These are phyloP conservation scores for Enteromius treurensis DNA, from an alignment of 2,797 vertebrate species.

Conservation along the genomic window DNA sequence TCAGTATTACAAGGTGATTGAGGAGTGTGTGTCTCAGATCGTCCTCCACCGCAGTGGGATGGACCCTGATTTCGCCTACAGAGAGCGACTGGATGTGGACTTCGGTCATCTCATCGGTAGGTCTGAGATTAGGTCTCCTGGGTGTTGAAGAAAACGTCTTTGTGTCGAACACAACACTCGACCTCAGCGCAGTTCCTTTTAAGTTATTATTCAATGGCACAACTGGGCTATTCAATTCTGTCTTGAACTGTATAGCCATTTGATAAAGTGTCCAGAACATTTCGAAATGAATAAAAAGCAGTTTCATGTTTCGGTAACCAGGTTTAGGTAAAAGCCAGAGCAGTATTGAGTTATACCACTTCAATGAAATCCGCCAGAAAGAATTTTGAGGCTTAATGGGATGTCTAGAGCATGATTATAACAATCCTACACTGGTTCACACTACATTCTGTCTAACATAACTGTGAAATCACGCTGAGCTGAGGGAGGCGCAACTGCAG, in stretches of 20 bases:
- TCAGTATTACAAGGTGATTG: slow-evolving; percentile 98
- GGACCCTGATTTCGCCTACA: slow-evolving; percentile 95
- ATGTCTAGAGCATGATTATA: slow-evolving; percentile 23
- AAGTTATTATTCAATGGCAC: slow-evolving; percentile 21
- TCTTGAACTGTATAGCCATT: slow-evolving; percentile 21
- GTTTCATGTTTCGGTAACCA: slow-evolving; percentile 35
- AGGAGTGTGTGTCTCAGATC: slow-evolving; percentile 95
- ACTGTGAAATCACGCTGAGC: slow-evolving; percentile 22
- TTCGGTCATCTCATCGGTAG: slow-evolving; percentile 92
- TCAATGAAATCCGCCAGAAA: slow-evolving; percentile 16
- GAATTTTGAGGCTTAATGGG: slow-evolving; percentile 25
- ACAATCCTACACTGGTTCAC: slow-evolving; percentile 3
- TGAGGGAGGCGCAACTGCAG: slow-evolving; percentile 18
- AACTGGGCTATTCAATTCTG: slow-evolving; percentile 18
- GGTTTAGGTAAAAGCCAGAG: slow-evolving; percentile 38
- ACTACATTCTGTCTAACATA: slow-evolving; percentile 16
- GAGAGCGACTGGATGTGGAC: slow-evolving; percentile 90
- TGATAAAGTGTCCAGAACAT: slow-evolving; percentile 23
- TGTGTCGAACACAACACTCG: not conserved
- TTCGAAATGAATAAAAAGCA: slow-evolving; percentile 24
- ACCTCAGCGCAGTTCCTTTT: slow-evolving; percentile 16
- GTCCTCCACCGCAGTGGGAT: slow-evolving; percentile 92
- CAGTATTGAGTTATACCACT: slow-evolving; percentile 21
- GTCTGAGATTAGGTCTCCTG: slow-evolving; percentile 50
- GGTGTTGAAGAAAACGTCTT: not conserved